Percentiles rank a stretch among this genome's conserved stretches.
Evolutionary conservation across 2,113 vertebrate genomes (phyloP).

Genomic region (Notechis scutatus): DNA sequence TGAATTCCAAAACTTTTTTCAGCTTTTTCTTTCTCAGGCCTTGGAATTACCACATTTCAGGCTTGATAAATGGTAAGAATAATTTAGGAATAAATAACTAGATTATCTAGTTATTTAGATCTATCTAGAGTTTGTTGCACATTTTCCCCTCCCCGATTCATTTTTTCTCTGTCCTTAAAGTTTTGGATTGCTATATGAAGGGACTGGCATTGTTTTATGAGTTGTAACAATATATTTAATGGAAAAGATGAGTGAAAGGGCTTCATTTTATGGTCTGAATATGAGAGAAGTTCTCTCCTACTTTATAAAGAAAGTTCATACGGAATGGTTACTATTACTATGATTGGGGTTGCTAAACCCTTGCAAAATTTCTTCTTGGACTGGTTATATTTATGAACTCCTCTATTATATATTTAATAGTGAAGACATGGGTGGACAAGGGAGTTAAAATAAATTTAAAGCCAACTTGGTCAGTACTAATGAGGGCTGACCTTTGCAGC

Average conservation of each 20-base stretch:
- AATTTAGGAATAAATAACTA: not conserved
- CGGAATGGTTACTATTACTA: not conserved
- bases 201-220: not conserved
- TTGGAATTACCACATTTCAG: not conserved
- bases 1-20: not conserved
- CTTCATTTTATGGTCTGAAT: not conserved
- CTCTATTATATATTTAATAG: constrained; percentile 24
- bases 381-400: constrained; percentile 19
- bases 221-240: not conserved
- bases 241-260: not conserved
- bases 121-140: not conserved
- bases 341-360: not conserved
- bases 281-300: not conserved
- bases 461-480: constrained; percentile 44
- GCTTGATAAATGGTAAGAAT: not conserved
- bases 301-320: not conserved
- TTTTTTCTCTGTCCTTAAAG: not conserved
- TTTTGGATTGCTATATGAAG: not conserved
- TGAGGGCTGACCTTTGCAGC: constrained; percentile 64
- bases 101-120: not conserved
- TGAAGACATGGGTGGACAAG: constrained; percentile 21
- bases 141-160: not conserved
- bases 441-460: constrained; percentile 50
- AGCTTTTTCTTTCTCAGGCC: not conserved
- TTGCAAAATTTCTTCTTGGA: not conserved